Base-by-base conservation (phyloP, 1,140 invertebrate species). In the Mylabris phalerata region DNA sequence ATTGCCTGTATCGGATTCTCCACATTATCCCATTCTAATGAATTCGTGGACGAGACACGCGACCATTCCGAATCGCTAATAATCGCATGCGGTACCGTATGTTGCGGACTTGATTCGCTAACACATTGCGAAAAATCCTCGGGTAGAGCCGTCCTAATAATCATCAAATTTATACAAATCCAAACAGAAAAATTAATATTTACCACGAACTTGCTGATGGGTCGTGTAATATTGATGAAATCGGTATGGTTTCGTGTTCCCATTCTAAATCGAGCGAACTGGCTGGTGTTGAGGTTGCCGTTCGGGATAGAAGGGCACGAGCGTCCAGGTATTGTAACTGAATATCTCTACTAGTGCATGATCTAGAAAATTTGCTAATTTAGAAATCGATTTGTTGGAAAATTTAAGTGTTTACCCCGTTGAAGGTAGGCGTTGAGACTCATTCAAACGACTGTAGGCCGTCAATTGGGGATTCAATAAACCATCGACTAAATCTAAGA, bases 231-330 rank as follows among this genome's bases (percentile, higher is more conserved):
- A 71, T 57, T 42, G 69, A 32, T 0, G 32, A 69, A 46, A 55
- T 59, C 32, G 71, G 71, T 19, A 72, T 51, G n/a, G 68, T 68
- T 75, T 83, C 80, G 62, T 81, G 78, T 70, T 82, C 81, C 81
- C 81, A 83, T 67, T 83, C 80, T 59, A 82, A 69, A 68, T 82
- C 81, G 44, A 82, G 64, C 4, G 80, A 81, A 51, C 78, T 81
- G 25, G 76, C 75, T 50, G 80, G 78, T 58, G 79, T 81, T 27
- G 77, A 79, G 38, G 75, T 74, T 46, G 62, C 63, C 6, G 72
- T 72, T 32, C 74, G 70, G 59, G 72, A 71, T 44, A 80, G 62
- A 38, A 80, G 66, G 11, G 71, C 74, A 56, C 75, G 66, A 27
- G 75, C 77, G 70, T 80, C 78, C 39, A 80, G 68, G 66, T 73